These are phyloP conservation scores for Cryptocephalus moraei DNA, from an alignment of 2,888 invertebrate genomes.

Conservation along the genomic window DNA sequence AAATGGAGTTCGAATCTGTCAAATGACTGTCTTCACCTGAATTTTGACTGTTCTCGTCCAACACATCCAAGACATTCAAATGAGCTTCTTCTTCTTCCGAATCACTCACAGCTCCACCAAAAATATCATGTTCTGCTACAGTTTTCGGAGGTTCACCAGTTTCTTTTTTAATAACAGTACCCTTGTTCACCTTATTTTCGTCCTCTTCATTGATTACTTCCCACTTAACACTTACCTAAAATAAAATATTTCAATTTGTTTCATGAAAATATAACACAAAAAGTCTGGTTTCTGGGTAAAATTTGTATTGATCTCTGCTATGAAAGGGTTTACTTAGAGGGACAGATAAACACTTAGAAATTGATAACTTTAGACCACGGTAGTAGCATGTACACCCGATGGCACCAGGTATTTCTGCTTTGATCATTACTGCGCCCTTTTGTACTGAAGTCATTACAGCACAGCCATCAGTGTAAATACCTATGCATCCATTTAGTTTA, in stretches of 20 bases:
- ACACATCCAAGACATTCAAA: conserved; percentile 61
- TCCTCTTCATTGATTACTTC: conserved; percentile 85
- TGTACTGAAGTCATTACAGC: no score
- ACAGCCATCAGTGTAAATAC: no score
- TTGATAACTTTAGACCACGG: no score
- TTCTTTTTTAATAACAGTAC: conserved; percentile 36
- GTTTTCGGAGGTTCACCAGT: conserved; percentile 27
- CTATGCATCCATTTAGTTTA: no score
- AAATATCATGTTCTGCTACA: conserved; percentile 72
- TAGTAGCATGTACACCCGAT: no score
- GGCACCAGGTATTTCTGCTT: no score
- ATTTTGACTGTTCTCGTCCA: conserved; percentile 64
- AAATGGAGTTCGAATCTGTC: conserved; percentile 57
- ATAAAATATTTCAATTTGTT: conserved; percentile 3
- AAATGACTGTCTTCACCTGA: conserved; percentile 64
- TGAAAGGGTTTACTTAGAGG: no score
- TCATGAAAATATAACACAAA: neutral
- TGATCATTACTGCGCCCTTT: no score
- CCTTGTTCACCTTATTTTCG: conserved; percentile 45
- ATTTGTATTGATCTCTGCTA: no score
- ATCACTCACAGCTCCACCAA: conserved; percentile 87
- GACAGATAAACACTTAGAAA: no score
- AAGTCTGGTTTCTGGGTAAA: no score
- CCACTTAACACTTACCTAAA: conserved; percentile 57
- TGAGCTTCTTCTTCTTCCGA: conserved; percentile 67